These are phyloP conservation scores for Ctenopoma multispine DNA, from an alignment of 2,797 vertebrate species.

Conservation along the genomic window DNA sequence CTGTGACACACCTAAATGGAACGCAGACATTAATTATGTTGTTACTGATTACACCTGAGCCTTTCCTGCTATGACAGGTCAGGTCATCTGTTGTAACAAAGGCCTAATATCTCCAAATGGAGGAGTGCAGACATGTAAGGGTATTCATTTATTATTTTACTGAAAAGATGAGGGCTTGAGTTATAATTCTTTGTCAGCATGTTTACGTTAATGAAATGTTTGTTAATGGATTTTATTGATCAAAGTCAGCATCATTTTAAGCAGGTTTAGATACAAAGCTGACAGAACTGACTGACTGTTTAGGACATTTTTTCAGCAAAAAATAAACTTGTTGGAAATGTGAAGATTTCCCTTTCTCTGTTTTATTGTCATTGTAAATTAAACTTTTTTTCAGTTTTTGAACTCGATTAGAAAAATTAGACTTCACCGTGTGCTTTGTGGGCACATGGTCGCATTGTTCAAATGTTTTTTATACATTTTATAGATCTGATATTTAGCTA, in stretches of 20 bases:
- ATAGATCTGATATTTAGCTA: no score
- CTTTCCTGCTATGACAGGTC: not conserved
- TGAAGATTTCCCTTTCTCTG: not conserved
- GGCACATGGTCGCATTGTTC: no score
- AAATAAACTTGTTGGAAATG: not conserved
- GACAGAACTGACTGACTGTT: not conserved
- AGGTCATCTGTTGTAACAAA: conserved; percentile 4
- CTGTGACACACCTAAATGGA: not conserved
- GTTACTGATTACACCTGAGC: not conserved
- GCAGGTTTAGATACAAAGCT: no score
- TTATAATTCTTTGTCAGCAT: not conserved
- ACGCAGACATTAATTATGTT: conserved; percentile 9
- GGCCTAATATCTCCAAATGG: no score
- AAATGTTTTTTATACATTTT: no score
- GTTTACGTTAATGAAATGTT: no score
- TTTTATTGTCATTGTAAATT: not conserved
- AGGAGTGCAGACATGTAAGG: not conserved
- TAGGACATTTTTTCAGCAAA: not conserved
- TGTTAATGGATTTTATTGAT: no score
- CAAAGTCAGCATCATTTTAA: not conserved
- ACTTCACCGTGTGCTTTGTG: no score
- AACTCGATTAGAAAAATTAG: not conserved
- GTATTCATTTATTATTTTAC: not conserved
- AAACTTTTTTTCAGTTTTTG: not conserved
- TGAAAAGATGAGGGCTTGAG: not conserved